Evolutionary conservation across 2,797 vertebrate genomes (phyloP), one percentile per base, ranked within the genome.

Genomic region (Fringilla coelebs): DNA sequence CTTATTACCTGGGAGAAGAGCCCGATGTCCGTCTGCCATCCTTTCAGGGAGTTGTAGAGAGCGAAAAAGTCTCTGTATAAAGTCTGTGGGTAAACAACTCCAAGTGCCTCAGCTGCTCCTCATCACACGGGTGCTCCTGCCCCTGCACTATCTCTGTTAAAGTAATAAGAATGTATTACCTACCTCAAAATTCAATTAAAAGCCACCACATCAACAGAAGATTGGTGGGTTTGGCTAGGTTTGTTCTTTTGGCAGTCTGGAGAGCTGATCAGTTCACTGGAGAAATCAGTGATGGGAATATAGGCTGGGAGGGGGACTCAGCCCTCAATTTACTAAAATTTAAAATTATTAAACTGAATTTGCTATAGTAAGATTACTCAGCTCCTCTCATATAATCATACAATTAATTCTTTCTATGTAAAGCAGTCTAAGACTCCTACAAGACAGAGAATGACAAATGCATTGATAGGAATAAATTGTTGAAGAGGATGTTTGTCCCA

Each of bases 401-500:
- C 11, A 45, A 26, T 40, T 45, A 40, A 31, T 66, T 7, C 12
- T 20, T 19, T 51, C 17, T 34, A 13, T 38, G 5, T n/a, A 36
- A 31, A 48, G 18, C 12, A 32, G 3, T 21, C 5, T 43, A 87
- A 88, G 45, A 34, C 51, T 28, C 40, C 54, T 63, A 57, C 16
- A 63, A 63, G 43, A 24, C 54, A 67, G 52, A 94, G 73, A 95
- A 94, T 45, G 95, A 91, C 4, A 97, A 94, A 77, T 76, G 49
- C 8, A 90, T 97, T 54, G 74, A 85, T 66, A 96, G 95, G 98
- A 98, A 81, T 84, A 54, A 55, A 96, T 97, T 29, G 87, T 77
- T 34, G 49, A 96, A 32, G 97, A 98, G 52, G 98, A 98, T 49
- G 76, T 98, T 92, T 98, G 98, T 95, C 97, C 98, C 12, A 96